Percentiles rank a stretch among this genome's conserved stretches.
Conservation (phyloP, 2,113 vertebrate species). For the Oryzias melastigma region DNA sequence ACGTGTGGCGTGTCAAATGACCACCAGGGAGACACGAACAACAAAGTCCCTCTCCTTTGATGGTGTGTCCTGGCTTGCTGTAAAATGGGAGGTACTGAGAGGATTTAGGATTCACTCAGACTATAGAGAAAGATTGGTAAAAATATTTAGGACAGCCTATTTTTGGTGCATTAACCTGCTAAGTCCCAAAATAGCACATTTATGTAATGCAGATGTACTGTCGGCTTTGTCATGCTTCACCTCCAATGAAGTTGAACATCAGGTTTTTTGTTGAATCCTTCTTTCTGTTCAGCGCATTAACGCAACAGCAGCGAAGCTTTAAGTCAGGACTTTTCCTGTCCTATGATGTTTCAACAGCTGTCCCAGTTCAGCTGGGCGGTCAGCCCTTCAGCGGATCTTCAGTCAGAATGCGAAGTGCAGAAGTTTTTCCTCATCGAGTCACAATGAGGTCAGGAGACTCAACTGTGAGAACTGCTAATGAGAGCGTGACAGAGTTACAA, state of each 20-base stretch:
- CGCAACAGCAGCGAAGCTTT: too few species aligned
- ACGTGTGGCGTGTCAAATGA: too few species aligned
- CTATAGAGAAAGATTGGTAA: background rate
- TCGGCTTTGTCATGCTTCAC: too few species aligned
- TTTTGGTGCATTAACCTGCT: background rate
- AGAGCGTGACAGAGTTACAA: constrained; percentile 54
- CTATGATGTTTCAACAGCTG: background rate
- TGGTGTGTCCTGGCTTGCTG: too few species aligned
- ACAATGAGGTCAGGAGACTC: constrained; percentile 48
- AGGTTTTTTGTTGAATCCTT: too few species aligned
- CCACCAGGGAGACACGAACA: background rate
- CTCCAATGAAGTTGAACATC: too few species aligned
- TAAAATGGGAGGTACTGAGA: background rate
- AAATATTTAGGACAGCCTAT: background rate
- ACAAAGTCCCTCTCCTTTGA: background rate
- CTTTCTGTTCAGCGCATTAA: too few species aligned
- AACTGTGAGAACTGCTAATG: constrained; percentile 47
- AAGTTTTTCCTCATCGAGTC: constrained; percentile 16
- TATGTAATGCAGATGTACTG: background rate
- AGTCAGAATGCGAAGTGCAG: background rate
- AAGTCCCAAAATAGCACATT: background rate
- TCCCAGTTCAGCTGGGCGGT: background rate
- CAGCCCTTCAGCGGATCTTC: background rate
- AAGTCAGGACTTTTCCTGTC: too few species aligned
- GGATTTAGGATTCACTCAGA: background rate